Base-by-base conservation (phyloP, 2,888 invertebrate species). In the Lagria hirta region DNA sequence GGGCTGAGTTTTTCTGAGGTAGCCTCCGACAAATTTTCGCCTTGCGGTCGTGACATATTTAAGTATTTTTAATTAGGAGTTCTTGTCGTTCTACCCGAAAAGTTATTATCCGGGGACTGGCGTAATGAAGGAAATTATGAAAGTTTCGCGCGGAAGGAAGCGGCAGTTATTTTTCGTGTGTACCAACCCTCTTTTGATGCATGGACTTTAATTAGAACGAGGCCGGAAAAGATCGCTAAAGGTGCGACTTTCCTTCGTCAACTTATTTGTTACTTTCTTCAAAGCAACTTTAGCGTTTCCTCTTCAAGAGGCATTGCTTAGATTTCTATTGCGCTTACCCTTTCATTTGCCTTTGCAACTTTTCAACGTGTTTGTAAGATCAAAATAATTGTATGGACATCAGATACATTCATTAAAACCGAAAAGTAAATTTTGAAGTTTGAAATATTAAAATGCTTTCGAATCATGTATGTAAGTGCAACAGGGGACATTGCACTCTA, bases 71-170 rank as follows among this genome's bases (percentile, higher is more conserved):
- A 59, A 59, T 59, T 60, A 58, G 51, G 48, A 52, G 55, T 56
- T 49, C 51, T 55, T 52, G 50, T 41, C 40, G 35, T 35, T 34
- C 21, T 26, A 41, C 27, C 27, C 23, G 38, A 32, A 53, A 61
- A 62, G 55, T 62, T 61, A 57, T 63, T 60, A 59, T 60, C 61
- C 58, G 51, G 53, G 49, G 48, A 51, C 47, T 43, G 43, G 50
- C 54, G 60, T 61, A 60, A 61, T 61, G 61, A 58, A 65, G 65
- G 64, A 68, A 68, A 66, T 68, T 66, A 63, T 66, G 61, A 64
- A 68, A 66, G 64, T 66, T 66, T 61, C 48, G 50, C 57, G 48
- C 38, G 49, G 55, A 56, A 59, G 59, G 57, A 58, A 61, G 57
- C 59, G 55, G 55, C 57, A 57, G 59, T 59, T 61, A 62, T 63